These are phyloP conservation scores for Chlorops oryzae DNA, from an alignment of 1,140 invertebrate species.

Conservation along the genomic window DNA sequence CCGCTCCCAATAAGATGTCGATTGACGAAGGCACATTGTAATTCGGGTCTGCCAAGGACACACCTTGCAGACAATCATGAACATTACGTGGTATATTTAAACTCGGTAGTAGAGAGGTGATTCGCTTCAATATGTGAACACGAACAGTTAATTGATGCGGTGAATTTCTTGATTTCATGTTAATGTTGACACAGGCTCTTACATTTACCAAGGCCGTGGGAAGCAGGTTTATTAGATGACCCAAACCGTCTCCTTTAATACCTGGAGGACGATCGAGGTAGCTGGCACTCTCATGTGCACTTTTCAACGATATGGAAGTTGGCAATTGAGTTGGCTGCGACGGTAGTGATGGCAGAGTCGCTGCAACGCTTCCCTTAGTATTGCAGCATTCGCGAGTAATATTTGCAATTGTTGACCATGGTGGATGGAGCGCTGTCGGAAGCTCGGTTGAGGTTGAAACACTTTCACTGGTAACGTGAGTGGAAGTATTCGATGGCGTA, in stretches of 20 bases:
- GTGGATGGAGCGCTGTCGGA: background rate
- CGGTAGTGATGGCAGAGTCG: background rate
- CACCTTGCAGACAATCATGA: too few species aligned
- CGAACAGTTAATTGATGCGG: background rate
- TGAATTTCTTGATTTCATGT: background rate
- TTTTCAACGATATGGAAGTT: background rate
- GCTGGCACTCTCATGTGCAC: background rate
- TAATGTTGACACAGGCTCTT: background rate
- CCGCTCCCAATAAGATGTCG: background rate
- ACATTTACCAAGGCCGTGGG: background rate
- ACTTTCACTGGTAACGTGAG: too few species aligned
- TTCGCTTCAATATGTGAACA: constrained; percentile 1
- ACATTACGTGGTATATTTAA: background rate
- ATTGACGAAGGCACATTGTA: background rate
- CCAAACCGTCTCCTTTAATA: background rate
- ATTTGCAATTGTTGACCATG: background rate
- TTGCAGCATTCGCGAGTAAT: background rate
- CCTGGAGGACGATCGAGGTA: background rate
- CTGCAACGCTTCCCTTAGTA: background rate
- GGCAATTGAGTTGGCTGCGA: too few species aligned
- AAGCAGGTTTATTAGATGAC: background rate
- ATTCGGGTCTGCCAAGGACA: background rate
- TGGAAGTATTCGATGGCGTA: too few species aligned
- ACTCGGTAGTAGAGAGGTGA: background rate
- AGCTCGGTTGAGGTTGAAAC: too few species aligned